Evolutionary conservation across 2,888 invertebrate genomes (phyloP), one percentile per base, ranked within the genome.

Genomic region (Xylota segnis): DNA sequence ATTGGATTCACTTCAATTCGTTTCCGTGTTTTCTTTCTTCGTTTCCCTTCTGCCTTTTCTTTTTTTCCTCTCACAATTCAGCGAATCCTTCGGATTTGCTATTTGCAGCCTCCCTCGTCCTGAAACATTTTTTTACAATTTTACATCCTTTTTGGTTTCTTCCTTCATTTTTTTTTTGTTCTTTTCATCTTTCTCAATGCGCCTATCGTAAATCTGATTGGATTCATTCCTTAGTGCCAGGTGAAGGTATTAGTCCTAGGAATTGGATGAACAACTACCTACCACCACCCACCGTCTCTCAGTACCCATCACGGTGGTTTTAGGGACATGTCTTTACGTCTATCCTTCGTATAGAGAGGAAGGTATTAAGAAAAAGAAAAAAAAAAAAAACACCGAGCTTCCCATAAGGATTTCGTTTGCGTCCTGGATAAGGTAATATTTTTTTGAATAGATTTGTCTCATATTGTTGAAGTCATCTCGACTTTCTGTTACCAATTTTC

Each of bases 171-270:
- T 10, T 65, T 45, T 65, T 61, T 70, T 61, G 43, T 50, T 59
- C 45, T 18, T 75, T 59, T 74, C 59, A 18, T 47, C 47, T 59
- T 70, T 14, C 23, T 75, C 45, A 71, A 52, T 72, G 47, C 27
- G 78, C 27, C 47, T 74, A 78, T 78, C 72, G 74, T 63, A 79
- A 83, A 83, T 79, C 79, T 63, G 83, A 79, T 79, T 74, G 78
- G 74, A 83, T 83, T 83, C 74, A 74, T 79, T 78, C 74, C 68
- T 78, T 83, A 78, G 66, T 83, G 79, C 78, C 79, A 79, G 79
- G 77, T 83, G 71, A 77, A 52, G 71, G 79, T 78, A 83, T 83
- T 61, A 68, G 78, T 74, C 65, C 27, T 40, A 66, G 37, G 54
- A 56, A 74, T 68, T 68, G 61, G 40, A 68, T 81, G 43, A 66